Conservation (phyloP, 2,888 invertebrate genomes). For the Mesoligia furuncula region DNA sequence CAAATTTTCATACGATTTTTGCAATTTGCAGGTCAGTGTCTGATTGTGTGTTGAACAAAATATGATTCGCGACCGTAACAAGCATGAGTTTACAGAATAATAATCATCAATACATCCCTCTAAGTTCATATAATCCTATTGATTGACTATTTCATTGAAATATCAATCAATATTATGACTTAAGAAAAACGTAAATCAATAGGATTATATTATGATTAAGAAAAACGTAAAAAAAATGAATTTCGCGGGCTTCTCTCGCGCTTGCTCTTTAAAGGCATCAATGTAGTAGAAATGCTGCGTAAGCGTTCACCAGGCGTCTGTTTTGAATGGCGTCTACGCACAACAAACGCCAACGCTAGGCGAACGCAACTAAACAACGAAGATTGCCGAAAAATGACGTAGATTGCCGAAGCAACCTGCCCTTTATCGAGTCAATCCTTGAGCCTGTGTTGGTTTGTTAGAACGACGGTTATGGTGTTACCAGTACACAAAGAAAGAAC, state of each 20-base stretch:
- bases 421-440: conserved; percentile 58
- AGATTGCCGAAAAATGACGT: conserved; percentile 6
- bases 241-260: background rate
- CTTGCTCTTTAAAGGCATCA: background rate
- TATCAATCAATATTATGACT: no score
- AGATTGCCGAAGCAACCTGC: conserved; percentile 23
- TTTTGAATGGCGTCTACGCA: background rate
- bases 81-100: background rate
- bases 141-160: background rate
- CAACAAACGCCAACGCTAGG: background rate
- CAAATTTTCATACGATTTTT: background rate
- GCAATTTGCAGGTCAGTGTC: background rate
- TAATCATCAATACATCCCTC: background rate
- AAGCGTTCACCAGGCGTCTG: background rate
- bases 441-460: conserved; percentile 77
- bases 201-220: no score
- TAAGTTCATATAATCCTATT: no score
- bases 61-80: background rate
- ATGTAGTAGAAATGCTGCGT: background rate
- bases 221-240: background rate
- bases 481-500: conserved; percentile 88
- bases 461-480: conserved; percentile 86
- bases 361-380: conserved; percentile 1
- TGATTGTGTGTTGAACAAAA: background rate
- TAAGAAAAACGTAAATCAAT: no score